Evolutionary conservation across 2,888 invertebrate genomes (phyloP).

Genomic region (Mythimna albipuncta): DNA sequence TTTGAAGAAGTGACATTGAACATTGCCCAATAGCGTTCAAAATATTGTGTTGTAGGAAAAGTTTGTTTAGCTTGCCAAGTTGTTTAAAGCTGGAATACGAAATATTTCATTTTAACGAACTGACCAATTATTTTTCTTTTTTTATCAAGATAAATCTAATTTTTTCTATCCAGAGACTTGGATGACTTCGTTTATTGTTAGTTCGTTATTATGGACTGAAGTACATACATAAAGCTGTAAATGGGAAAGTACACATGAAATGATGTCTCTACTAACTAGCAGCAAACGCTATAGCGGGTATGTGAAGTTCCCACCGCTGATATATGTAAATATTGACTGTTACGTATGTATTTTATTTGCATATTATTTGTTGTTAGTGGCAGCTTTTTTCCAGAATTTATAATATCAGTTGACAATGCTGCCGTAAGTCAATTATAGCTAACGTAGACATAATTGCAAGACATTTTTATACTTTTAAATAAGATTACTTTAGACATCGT

Average conservation of each 20-base stretch:
- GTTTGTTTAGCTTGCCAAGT: constrained; percentile 46
- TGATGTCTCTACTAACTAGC: constrained; percentile 78
- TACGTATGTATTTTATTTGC: constrained; percentile 68
- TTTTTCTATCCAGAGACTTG: constrained; percentile 3
- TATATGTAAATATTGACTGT: constrained; percentile 77
- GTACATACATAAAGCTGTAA: constrained; percentile 44
- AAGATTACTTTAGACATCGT: neutral
- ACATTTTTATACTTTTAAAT: constrained; percentile 27
- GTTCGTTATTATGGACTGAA: constrained; percentile 53
- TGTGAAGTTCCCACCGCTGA: constrained; percentile 86
- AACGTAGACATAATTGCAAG: constrained; percentile 46
- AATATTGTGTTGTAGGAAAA: constrained; percentile 32
- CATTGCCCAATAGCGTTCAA: constrained; percentile 40
- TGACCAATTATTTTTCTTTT: constrained; percentile 20
- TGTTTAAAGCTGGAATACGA: constrained; percentile 45
- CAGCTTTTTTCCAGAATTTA: constrained; percentile 64
- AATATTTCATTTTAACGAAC: constrained; percentile 52
- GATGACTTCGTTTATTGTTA: constrained; percentile 30
- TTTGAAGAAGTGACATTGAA: constrained; percentile 33
- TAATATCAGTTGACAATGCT: constrained; percentile 35
- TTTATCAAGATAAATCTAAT: neutral
- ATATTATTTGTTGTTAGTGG: constrained; percentile 71
- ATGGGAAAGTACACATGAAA: constrained; percentile 43
- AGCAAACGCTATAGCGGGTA: constrained; percentile 84
- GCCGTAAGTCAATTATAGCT: constrained; percentile 32